A percentile compares a stretch with the other conserved stretches of the same genome.
These are phyloP conservation scores for Perizoma flavofasciatum DNA, from an alignment of 2,888 invertebrate genomes.

Conservation along the genomic window DNA sequence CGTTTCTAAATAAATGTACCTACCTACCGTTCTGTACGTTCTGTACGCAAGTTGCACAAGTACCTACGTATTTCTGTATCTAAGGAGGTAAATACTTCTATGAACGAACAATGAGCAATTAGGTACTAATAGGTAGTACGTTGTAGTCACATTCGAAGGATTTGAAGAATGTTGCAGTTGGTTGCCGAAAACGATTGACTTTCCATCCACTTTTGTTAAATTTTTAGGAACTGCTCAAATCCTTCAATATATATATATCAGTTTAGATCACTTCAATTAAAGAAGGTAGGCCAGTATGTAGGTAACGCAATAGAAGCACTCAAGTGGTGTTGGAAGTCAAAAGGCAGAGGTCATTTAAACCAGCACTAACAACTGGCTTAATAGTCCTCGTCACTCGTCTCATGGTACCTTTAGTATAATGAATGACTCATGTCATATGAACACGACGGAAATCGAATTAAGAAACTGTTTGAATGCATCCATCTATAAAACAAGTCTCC, in stretches of 20 bases:
- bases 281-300: constrained; percentile 36
- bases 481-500: not conserved
- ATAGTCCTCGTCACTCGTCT: constrained; percentile 16
- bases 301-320: constrained; percentile 54
- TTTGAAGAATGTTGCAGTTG: constrained; percentile 41
- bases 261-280: constrained; percentile 43
- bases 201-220: constrained; percentile 28
- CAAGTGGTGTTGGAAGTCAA: constrained; percentile 55
- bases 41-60: too few species aligned
- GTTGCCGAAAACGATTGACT: constrained; percentile 36
- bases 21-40: not conserved
- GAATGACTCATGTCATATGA: constrained; percentile 26
- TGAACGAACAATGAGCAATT: constrained; percentile 40
- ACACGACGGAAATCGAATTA: constrained; percentile 16
- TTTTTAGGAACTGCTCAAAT: constrained; percentile 7
- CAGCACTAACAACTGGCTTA: constrained; percentile 34
- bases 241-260: constrained; percentile 4
- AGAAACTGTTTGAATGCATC: constrained; percentile 8
- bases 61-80: not conserved
- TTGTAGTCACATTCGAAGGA: constrained; percentile 38
- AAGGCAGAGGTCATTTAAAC: constrained; percentile 54
- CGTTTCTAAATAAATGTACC: constrained; percentile 18
- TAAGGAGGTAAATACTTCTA: constrained; percentile 12
- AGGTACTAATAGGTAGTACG: not conserved
- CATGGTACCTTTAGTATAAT: constrained; percentile 14